phyloP scores from a whole-genome alignment of 2,888 invertebrate species.

The Caprella mutica region DNA sequence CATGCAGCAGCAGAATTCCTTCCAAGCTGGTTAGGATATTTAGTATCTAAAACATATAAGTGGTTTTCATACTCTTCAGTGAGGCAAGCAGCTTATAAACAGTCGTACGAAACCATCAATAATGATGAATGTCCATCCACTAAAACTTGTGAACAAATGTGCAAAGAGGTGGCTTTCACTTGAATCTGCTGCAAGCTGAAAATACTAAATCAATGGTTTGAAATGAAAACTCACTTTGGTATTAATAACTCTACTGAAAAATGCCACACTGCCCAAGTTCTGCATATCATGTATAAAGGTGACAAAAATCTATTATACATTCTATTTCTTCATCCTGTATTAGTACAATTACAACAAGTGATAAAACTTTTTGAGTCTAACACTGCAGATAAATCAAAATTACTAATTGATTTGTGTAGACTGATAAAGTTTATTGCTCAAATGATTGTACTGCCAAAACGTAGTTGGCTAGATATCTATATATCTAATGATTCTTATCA shows the following conservation, averaged over 20 bases:
- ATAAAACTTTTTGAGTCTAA: constrained; percentile 10
- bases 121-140: constrained; percentile 2
- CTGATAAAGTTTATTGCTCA: constrained; percentile 5
- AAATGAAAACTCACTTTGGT: constrained; percentile 12
- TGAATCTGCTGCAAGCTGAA: constrained; percentile 9
- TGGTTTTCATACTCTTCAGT: constrained; percentile 4
- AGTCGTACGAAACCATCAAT: background rate
- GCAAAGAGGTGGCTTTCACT: constrained; percentile 12
- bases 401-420: constrained; percentile 2
- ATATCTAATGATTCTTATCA: background rate
- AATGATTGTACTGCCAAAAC: background rate
- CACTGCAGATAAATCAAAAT: constrained; percentile 6
- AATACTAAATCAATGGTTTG: constrained; percentile 1
- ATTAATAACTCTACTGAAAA: constrained; percentile 7
- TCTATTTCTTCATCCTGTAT: background rate
- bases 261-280: constrained; percentile 6
- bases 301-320: background rate
- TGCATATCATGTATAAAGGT: constrained; percentile 8
- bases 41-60: constrained; percentile 2
- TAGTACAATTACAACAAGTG: constrained; percentile 10
- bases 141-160: constrained; percentile 6
- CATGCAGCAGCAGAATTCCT: background rate
- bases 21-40: constrained; percentile 10
- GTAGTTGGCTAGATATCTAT: constrained; percentile 3
- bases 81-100: constrained; percentile 7